A percentile compares a stretch with the other conserved stretches of the same genome.
Conservation (phyloP, 1,140 invertebrate genomes). For the Sinella curviseta region DNA sequence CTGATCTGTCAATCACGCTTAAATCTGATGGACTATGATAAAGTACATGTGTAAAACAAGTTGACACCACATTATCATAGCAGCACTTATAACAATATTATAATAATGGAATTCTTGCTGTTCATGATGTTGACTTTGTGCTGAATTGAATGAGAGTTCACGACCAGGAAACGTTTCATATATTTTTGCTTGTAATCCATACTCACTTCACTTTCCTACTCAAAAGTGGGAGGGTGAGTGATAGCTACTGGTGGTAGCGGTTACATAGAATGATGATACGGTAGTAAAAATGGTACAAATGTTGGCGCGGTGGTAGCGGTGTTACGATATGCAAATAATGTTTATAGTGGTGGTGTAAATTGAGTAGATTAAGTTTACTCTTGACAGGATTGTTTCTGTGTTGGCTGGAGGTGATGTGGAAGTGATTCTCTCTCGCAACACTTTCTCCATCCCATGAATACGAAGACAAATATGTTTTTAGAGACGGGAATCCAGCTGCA, state of each 20-base stretch:
- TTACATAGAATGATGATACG: neutral
- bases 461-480: neutral
- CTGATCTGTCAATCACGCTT: constrained; percentile 29
- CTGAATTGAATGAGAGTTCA: neutral
- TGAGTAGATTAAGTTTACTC: constrained; percentile 1
- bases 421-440: neutral
- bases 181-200: too few species aligned
- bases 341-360: neutral
- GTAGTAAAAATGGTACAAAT: too few species aligned
- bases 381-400: constrained; percentile 8
- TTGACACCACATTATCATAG: constrained; percentile 41
- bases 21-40: constrained; percentile 37
- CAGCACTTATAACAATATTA: neutral
- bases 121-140: too few species aligned
- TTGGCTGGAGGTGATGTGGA: constrained; percentile 3
- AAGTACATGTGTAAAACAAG: constrained; percentile 39
- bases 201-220: too few species aligned
- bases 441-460: neutral
- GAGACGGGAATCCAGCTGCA: neutral
- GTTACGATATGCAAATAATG: constrained; percentile 6
- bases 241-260: neutral
- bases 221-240: neutral
- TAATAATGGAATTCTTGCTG: constrained; percentile 9
- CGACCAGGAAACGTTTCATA: too few species aligned
- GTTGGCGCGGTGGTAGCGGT: too few species aligned